A percentile compares a stretch with the other conserved stretches of the same genome.
Conservation (phyloP, 2,797 vertebrate species). For the Botia almorhae region DNA sequence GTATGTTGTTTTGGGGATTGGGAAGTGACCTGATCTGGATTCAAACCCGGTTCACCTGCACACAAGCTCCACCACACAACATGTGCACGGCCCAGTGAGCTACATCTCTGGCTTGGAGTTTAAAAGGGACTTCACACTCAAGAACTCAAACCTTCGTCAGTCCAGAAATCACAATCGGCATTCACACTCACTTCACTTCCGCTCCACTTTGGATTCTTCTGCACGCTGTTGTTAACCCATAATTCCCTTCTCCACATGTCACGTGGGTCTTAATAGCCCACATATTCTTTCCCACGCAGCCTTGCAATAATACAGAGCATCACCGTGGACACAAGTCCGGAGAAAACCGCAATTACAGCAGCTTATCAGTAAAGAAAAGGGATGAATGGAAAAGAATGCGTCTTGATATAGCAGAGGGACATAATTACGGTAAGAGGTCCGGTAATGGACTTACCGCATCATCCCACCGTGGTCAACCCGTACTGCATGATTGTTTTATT, state of each 20-base stretch:
- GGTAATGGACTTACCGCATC: conserved; percentile 61
- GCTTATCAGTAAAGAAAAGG: conserved; percentile 53
- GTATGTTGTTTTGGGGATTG: neutral
- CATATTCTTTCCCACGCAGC: conserved; percentile 28
- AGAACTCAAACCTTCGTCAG: no score
- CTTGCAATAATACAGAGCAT: conserved; percentile 45
- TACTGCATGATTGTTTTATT: conserved; percentile 64
- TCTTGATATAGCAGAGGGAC: conserved; percentile 46
- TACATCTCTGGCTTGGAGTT: no score
- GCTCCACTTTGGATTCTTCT: neutral
- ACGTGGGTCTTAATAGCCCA: conserved; percentile 29
- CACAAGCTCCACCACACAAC: no score
- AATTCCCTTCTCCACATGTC: conserved; percentile 30
- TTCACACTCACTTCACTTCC: conserved; percentile 1
- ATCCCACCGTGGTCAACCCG: conserved; percentile 53
- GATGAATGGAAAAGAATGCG: conserved; percentile 14
- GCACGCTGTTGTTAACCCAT: conserved; percentile 5
- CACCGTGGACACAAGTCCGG: conserved; percentile 34
- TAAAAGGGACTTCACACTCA: neutral
- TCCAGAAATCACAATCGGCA: neutral
- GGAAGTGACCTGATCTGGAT: neutral
- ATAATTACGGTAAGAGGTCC: conserved; percentile 55
- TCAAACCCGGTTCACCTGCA: no score
- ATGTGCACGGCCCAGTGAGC: no score
- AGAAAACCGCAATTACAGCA: conserved; percentile 46